Evolutionary conservation across 2,888 invertebrate species (phyloP).

Genomic region (Chironomus tentans): DNA sequence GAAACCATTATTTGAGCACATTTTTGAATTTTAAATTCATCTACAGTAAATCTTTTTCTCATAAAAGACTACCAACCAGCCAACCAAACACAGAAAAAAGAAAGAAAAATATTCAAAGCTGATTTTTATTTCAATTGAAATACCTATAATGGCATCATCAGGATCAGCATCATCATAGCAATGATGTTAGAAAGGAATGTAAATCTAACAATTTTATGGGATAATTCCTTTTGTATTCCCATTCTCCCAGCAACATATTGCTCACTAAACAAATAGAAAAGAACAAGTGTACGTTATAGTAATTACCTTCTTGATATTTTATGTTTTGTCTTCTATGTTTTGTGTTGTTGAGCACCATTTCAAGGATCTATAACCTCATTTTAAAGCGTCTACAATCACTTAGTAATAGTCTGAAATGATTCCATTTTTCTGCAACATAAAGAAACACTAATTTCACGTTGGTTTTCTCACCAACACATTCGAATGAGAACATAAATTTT

Average conservation of each 20-base stretch:
- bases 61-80: neutral
- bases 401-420: neutral
- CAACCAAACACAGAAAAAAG: too few relatives aligned
- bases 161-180: too few relatives aligned
- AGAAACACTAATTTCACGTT: constrained; percentile 17
- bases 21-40: constrained; percentile 2
- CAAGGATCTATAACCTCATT: neutral
- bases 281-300: neutral
- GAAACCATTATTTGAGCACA: constrained; percentile 24
- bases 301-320: neutral
- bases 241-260: neutral
- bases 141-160: too few relatives aligned
- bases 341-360: neutral
- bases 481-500: constrained; percentile 24
- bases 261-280: neutral
- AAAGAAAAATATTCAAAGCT: too few relatives aligned
- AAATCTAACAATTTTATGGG: neutral
- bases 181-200: too few relatives aligned
- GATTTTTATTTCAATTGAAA: too few relatives aligned
- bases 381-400: constrained; percentile 3
- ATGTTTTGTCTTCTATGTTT: neutral
- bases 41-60: neutral
- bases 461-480: constrained; percentile 19
- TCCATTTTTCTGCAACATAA: neutral
- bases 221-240: neutral